phyloP scores from a whole-genome alignment of 2,888 invertebrate genomes.

The Balanococcus diminutus region DNA sequence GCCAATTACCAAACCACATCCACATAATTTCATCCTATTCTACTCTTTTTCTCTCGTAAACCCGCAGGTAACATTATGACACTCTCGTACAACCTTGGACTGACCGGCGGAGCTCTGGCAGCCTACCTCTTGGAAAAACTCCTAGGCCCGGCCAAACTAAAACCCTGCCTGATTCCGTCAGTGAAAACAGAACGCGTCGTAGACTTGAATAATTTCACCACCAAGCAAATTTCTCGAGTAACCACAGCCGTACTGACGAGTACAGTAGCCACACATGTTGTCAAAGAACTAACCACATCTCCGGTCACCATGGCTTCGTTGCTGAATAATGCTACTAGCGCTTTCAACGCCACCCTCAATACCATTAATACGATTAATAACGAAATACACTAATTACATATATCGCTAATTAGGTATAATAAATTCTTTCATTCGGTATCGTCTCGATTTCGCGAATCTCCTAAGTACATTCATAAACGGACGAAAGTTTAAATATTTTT shows the following conservation, averaged over 20 bases:
- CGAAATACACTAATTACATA: constrained; percentile 8
- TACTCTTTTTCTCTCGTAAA: not conserved
- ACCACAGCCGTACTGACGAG: not conserved
- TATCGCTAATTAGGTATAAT: no score
- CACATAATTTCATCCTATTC: not conserved
- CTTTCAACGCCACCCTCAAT: not conserved
- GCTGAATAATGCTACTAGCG: not conserved
- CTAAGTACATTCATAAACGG: no score
- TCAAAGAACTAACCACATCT: constrained; percentile 3
- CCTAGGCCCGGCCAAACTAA: constrained; percentile 33
- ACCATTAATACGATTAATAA: no score
- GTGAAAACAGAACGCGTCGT: constrained; percentile 9
- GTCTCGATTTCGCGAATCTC: no score
- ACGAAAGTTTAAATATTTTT: not conserved
- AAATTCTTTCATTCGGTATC: no score
- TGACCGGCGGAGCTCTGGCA: constrained; percentile 81
- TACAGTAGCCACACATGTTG: not conserved
- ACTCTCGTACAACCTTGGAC: constrained; percentile 84
- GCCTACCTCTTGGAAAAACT: constrained; percentile 75
- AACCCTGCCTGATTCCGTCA: constrained; percentile 6
- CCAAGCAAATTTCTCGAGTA: not conserved
- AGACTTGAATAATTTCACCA: constrained; percentile 1
- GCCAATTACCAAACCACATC: no score
- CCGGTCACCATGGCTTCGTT: not conserved
- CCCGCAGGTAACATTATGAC: constrained; percentile 89